Evolutionary conservation across 2,888 invertebrate species (phyloP).

Genomic region (Deilephila elpenor): DNA sequence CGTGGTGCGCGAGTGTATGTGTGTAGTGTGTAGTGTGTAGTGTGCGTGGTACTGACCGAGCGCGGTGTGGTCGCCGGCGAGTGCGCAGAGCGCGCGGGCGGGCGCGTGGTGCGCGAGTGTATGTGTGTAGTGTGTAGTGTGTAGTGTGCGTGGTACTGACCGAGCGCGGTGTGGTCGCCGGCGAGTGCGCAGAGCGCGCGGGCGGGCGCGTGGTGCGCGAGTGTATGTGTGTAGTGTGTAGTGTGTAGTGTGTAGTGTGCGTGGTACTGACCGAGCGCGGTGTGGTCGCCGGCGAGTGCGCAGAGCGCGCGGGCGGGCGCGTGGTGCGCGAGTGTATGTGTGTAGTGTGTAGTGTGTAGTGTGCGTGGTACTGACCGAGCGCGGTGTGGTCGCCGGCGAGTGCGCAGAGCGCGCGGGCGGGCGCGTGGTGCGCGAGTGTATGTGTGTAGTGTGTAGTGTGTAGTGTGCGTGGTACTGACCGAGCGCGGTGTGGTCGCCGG

Average conservation of each 20-base stretch:
- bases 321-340: constrained; percentile 54
- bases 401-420: constrained; percentile 60
- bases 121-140: too few species aligned
- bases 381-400: constrained; percentile 68
- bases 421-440: constrained; percentile 51
- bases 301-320: constrained; percentile 56
- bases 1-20: constrained; percentile 52
- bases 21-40: too few species aligned
- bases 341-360: too few species aligned
- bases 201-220: constrained; percentile 46
- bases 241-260: too few species aligned
- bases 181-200: constrained; percentile 68
- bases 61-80: constrained; percentile 66
- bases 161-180: constrained; percentile 65
- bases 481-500: constrained; percentile 64
- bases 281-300: constrained; percentile 67
- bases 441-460: too few species aligned
- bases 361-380: constrained; percentile 58
- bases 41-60: constrained; percentile 58
- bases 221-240: too few species aligned
- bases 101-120: constrained; percentile 50
- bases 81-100: constrained; percentile 62
- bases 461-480: constrained; percentile 54
- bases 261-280: constrained; percentile 63
- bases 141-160: constrained; percentile 50